These are phyloP conservation scores for Gallinago stenura DNA, from an alignment of 2,797 vertebrate species.

Conservation along the genomic window DNA sequence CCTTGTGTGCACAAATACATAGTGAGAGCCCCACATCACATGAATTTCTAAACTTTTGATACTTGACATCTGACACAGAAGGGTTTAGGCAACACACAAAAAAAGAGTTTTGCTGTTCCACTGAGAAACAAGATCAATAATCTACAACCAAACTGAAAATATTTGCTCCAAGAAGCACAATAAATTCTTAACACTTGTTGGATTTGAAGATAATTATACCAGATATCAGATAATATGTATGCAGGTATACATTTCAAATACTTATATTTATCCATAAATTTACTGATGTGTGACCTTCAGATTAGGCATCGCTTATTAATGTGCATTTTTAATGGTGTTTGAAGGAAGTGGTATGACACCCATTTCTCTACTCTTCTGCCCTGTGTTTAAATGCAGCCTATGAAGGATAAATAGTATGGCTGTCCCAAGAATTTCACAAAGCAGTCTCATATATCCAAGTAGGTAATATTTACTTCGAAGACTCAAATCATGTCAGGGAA, in stretches of 20 bases:
- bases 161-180: background rate
- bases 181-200: background rate
- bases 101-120: background rate
- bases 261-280: background rate
- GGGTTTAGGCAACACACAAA: background rate
- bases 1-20: background rate
- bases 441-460: background rate
- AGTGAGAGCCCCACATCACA: background rate
- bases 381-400: background rate
- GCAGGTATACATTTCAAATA: background rate
- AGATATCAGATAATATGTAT: background rate
- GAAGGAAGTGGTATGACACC: background rate
- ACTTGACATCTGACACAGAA: background rate
- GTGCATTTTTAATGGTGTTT: background rate
- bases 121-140: background rate
- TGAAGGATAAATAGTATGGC: background rate
- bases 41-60: background rate
- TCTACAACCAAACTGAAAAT: background rate
- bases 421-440: background rate
- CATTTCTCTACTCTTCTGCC: background rate
- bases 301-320: background rate
- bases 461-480: background rate
- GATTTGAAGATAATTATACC: background rate
- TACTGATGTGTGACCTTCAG: background rate
- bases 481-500: background rate